Evolutionary conservation across 2,888 invertebrate genomes (phyloP), one percentile per base, ranked within the genome.

Genomic region (Drepana falcataria): DNA sequence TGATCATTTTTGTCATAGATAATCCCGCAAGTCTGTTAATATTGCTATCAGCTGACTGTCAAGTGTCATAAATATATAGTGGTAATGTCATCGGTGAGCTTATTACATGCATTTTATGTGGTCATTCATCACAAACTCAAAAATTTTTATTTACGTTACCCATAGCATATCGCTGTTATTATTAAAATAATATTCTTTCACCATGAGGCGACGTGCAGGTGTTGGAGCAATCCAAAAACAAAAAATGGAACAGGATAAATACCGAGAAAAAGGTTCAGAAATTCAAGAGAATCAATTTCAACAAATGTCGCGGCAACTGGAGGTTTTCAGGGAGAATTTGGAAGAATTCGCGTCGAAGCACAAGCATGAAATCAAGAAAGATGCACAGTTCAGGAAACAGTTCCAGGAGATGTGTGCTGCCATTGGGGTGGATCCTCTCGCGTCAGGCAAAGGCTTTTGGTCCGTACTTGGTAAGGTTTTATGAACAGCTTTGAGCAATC

Each of bases 381-480:
- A 99, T 81, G 94, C 98, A 0, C 95, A 96, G 70, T 99, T 99
- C 77, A 93, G 99, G 44, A 92, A 96, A 54, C 98, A 99, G 83
- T 99, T 99, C 80, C 98, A 98, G 74, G 97, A 98, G 85, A 99
- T 99, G 99, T 99, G 99, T 86, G 97, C 99, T 0, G 96, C 98
- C 1, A 99, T 99, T 60, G 99, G 98, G 0, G 99, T 99, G 0
- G 99, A 99, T 84, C 99, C 99, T 0, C 84, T 99, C 53, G 98
- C 99, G 0, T 98, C 98, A 1, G 96, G 96, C 53, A 97, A 97
- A 91, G 97, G 99, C 0, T 99, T 99, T 85, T 99, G 99, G 99
- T 98, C 97, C 2, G 97, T 99, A 59, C 91, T 99, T 63, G 95
- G 91, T 91, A 54, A 41, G 74, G 2, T 47, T 35, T 51, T n/a